These are phyloP conservation scores for Eudasyphora cyanicolor DNA, from an alignment of 2,888 invertebrate genomes.

Conservation along the genomic window DNA sequence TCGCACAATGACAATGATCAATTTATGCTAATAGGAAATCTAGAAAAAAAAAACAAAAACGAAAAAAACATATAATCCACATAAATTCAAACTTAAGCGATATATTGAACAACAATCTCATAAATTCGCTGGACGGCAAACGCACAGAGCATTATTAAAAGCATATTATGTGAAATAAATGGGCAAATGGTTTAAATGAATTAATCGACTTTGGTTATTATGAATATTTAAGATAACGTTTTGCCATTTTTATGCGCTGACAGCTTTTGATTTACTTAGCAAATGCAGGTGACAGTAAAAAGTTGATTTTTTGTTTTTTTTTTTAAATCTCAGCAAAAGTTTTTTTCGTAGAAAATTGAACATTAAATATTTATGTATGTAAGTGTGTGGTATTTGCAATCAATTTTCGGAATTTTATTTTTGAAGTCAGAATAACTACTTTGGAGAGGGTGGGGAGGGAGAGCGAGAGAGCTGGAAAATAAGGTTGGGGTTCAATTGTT, in stretches of 20 bases:
- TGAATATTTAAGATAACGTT: conserved; percentile 1
- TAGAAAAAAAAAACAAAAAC: neutral
- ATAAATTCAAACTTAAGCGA: neutral
- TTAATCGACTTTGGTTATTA: conserved; percentile 12
- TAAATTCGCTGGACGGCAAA: neutral
- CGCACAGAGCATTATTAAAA: neutral
- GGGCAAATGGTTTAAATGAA: neutral
- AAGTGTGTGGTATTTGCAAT: too few relatives aligned
- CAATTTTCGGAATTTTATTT: too few relatives aligned
- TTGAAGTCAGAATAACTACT: too few relatives aligned
- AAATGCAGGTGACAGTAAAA: neutral
- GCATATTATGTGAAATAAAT: neutral
- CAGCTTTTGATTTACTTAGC: neutral
- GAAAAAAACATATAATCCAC: neutral
- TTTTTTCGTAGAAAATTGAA: too few relatives aligned
- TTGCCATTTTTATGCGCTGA: neutral
- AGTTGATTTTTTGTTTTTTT: neutral
- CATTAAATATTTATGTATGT: too few relatives aligned
- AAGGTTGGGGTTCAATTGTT: too few relatives aligned
- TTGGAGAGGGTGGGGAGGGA: too few relatives aligned
- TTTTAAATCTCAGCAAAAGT: too few relatives aligned
- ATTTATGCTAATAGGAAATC: conserved; percentile 2
- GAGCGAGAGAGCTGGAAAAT: too few relatives aligned
- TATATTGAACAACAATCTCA: neutral
- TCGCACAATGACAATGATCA: neutral